A percentile compares a stretch with the other conserved stretches of the same genome.
Evolutionary conservation across 2,888 invertebrate genomes (phyloP).

Genomic region (Drosophila atripex): DNA sequence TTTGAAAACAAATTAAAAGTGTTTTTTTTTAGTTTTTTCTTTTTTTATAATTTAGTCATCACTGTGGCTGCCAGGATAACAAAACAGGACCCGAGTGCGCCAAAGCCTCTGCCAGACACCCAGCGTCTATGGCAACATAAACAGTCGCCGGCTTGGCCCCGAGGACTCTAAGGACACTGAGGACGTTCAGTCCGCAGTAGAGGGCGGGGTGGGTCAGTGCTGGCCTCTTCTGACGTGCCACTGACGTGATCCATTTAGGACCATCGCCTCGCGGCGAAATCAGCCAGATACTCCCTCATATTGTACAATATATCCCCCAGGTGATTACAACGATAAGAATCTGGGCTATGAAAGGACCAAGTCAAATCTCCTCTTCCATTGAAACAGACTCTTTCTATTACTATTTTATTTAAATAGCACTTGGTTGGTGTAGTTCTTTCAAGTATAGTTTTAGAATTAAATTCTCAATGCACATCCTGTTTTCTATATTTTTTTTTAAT

Average conservation of each 20-base stretch:
- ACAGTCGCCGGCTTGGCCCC: conserved; percentile 4
- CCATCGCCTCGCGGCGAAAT: conserved; percentile 10
- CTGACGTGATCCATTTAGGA: conserved; percentile 22
- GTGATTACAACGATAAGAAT: conserved; percentile 2
- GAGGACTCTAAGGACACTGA: neutral
- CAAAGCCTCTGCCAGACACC: conserved; percentile 34
- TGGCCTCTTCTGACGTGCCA: conserved; percentile 14
- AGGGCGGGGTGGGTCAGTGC: neutral
- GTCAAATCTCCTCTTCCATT: neutral
- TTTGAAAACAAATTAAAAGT: too few relatives aligned
- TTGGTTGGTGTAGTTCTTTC: too few relatives aligned
- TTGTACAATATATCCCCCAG: neutral
- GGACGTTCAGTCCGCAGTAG: neutral
- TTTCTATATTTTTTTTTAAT: neutral
- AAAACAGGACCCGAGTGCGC: conserved; percentile 16
- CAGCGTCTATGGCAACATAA: conserved; percentile 41
- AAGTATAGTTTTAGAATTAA: neutral
- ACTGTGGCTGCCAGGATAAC: conserved; percentile 1
- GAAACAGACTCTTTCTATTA: too few relatives aligned
- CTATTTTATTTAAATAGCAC: neutral
- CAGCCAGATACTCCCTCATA: conserved; percentile 5
- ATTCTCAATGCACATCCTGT: neutral
- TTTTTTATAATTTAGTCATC: conserved; percentile 12
- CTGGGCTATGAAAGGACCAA: neutral
- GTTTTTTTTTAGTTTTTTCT: neutral